Conservation (phyloP, 1,140 invertebrate species). For the Caenorhabditis tropicalis region DNA sequence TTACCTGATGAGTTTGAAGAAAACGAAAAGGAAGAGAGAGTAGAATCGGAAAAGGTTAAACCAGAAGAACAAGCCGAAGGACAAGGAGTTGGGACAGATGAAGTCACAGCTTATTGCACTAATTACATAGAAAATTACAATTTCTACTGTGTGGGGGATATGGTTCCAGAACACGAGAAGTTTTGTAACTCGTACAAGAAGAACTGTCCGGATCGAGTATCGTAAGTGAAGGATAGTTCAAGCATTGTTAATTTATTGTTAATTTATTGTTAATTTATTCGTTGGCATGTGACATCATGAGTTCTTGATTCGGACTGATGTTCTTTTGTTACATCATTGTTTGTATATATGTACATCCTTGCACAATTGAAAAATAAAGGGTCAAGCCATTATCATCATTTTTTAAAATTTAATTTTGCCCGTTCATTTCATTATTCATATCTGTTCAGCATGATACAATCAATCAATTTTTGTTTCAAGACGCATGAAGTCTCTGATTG, state of each 20-base stretch:
- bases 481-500: too few relatives aligned
- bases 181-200: conserved; percentile 54
- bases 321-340: too few relatives aligned
- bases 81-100: conserved; percentile 7
- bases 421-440: too few relatives aligned
- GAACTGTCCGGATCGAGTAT: conserved; percentile 57
- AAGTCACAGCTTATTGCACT: conserved; percentile 40
- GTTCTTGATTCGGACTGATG: too few relatives aligned
- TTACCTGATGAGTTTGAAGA: neutral
- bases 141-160: conserved; percentile 52
- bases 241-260: neutral
- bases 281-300: neutral
- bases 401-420: too few relatives aligned
- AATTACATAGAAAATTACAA: conserved; percentile 54
- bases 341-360: too few relatives aligned
- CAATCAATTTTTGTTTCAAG: too few relatives aligned
- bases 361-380: too few relatives aligned
- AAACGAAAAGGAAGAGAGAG: neutral
- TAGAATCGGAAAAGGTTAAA: neutral
- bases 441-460: too few relatives aligned
- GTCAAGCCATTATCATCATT: too few relatives aligned
- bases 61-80: neutral
- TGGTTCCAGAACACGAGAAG: conserved; percentile 39
- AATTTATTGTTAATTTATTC: neutral
- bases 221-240: conserved; percentile 3